A percentile compares a stretch with the other conserved stretches of the same genome.
These are phyloP conservation scores for Triplophysa yarkandensis DNA, from an alignment of 2,797 vertebrate species.

Conservation along the genomic window DNA sequence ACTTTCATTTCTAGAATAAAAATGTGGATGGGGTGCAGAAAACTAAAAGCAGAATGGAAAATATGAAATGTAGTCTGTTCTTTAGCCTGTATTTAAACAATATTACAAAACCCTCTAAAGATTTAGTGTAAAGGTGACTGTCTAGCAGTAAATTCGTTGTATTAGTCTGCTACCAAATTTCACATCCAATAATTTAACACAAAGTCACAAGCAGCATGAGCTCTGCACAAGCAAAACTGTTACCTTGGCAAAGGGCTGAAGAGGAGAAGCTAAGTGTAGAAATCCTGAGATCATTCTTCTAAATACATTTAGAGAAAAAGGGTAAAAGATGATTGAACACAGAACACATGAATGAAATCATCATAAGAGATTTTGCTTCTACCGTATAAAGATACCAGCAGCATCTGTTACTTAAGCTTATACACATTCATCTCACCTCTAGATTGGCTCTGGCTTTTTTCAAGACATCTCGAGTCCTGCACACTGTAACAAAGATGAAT, in stretches of 20 bases:
- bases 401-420: neutral
- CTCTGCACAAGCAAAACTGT: slow-evolving; percentile 72
- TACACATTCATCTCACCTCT: slow-evolving; percentile 75
- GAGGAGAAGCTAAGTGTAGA: slow-evolving; percentile 83
- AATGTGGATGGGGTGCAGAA: too few relatives aligned
- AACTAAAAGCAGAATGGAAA: too few relatives aligned
- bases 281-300: slow-evolving; percentile 84
- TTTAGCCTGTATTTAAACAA: too few relatives aligned
- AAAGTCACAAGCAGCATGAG: slow-evolving; percentile 12
- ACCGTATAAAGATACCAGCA: neutral
- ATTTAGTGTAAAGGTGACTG: too few relatives aligned
- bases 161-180: too few relatives aligned
- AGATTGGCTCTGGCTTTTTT: slow-evolving; percentile 92
- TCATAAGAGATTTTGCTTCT: too few relatives aligned
- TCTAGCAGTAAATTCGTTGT: too few relatives aligned
- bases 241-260: slow-evolving; percentile 76
- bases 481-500: slow-evolving; percentile 76
- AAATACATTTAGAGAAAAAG: slow-evolving; percentile 62
- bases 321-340: slow-evolving; percentile 45
- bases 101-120: too few relatives aligned
- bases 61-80: too few relatives aligned
- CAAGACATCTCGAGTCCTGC: slow-evolving; percentile 88
- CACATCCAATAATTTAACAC: neutral
- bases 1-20: too few relatives aligned
- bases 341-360: slow-evolving; percentile 53